Base-by-base conservation (phyloP, 2,113 vertebrate species). In the Pangasianodon gigas region DNA sequence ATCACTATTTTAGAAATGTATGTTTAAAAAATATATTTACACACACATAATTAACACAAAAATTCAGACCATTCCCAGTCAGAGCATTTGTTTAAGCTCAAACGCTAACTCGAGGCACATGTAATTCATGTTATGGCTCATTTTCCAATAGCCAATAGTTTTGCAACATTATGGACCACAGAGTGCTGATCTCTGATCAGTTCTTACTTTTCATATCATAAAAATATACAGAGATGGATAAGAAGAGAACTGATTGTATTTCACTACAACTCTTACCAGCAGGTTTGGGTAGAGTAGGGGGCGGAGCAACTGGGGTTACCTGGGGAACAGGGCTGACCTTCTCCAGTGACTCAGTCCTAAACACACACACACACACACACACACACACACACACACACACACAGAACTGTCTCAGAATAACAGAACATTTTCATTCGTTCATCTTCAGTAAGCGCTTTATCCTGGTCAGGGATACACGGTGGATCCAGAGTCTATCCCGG, bases 201-300 rank as follows among this genome's bases (percentile, higher is more conserved):
- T 69, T 32, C 29, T 74, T 41, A 74, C 16, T 37, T 16, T 32
- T 16, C 11, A 69, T 6, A 16, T 69, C 11, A 3, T 32, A 16
- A 14, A 32, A 29, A 41, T 74, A 74, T 41, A 11, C 41, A 8
- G 14, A 74, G 19, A 26, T 26, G 41, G 46, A 77, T 46, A 77
- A 11, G 74, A 77, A 77, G 44, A 9, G 7, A 71, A 44, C 37
- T 13, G 44, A 41, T 16, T 41, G 69, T 41, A 77, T 41, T 11
- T 46, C 74, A 10, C 44, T 13, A 77, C 6, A 83, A 71, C 0
- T 54, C 94, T 92, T 96, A 99, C 98, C 97, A 96, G 98, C 97
- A 62, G 96, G 96, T 94, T 98, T 99, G 91, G 97, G 95, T 88
- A 97, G 97, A n/a, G 92, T 93, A 83, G 97, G 96, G 41, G 97